Evolutionary conservation across 2,888 invertebrate species (phyloP), one percentile per base, ranked within the genome.

Genomic region (Tachina grossa): DNA sequence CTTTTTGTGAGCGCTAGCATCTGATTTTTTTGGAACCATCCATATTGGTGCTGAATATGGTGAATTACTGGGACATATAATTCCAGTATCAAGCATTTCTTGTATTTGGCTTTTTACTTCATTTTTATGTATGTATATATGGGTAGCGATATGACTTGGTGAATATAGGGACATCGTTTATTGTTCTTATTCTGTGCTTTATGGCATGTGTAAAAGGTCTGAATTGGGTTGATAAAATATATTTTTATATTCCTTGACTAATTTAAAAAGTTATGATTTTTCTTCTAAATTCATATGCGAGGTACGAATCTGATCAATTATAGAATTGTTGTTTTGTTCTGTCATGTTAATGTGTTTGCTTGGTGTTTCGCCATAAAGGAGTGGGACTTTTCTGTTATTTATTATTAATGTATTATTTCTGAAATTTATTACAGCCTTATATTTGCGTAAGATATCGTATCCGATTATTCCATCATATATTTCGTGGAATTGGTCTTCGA

Each of bases 161-260:
- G n/a, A n/a, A n/a, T n/a, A n/a, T n/a, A n/a, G n/a, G n/a, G n/a
- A n/a, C n/a, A n/a, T 31, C 11, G 3, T 55, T 55, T 13, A 4
- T 9, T 11, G 55, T 55, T 11, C 11, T 55, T 11, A 55, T 55
- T 55, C 10, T 55, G 11, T 19, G 55, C 10, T 55, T 55, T 55
- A 55, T 55, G 3, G 55, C 55, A 55, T 55, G 19, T 10, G 55
- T 55, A 11, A 55, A 55, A 22, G 55, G 10, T 55, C 55, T 10
- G 55, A 55, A 55, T 55, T 22, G 22, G 55, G 55, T 19, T 55
- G 22, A 55, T 22, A 55, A 10, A 55, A 55, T 55, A 55, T 55
- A 55, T 55, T 55, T 55, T 55, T 55, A 10, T n/a, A 51, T 51
- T n/a, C 3, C 3, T 16, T 6, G n/a, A 6, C 5, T 51, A n/a